A percentile compares a stretch with the other conserved stretches of the same genome.
Conservation (phyloP, 2,888 invertebrate genomes). For the Ommatoiulus sabulosus region DNA sequence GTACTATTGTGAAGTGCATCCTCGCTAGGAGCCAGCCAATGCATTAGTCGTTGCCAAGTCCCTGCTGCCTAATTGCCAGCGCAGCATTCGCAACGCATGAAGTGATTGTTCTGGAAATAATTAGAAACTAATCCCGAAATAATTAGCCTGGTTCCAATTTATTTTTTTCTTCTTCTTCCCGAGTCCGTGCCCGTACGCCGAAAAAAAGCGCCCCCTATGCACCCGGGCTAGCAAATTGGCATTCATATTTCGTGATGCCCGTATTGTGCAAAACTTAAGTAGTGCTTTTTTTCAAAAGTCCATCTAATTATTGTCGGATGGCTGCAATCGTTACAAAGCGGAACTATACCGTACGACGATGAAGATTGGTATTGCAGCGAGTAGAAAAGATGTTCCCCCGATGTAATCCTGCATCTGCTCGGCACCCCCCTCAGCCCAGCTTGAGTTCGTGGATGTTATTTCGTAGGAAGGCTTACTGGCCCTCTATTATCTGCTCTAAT, state of each 20-base stretch:
- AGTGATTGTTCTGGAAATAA: constrained; percentile 24
- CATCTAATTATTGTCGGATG: constrained; percentile 36
- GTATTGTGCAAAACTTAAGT: constrained; percentile 10
- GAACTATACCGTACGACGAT: neutral
- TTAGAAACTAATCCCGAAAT: constrained; percentile 43
- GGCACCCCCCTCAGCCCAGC: neutral
- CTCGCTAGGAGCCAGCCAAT: neutral
- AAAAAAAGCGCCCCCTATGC: neutral
- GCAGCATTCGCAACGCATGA: constrained; percentile 31
- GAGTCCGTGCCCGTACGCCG: neutral
- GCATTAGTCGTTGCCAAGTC: neutral
- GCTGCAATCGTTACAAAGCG: constrained; percentile 31
- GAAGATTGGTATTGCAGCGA: neutral
- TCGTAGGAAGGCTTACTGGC: constrained; percentile 12
- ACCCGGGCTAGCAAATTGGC: neutral
- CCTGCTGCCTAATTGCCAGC: constrained; percentile 27
- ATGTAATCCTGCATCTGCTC: constrained; percentile 5
- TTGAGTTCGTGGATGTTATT: constrained; percentile 10
- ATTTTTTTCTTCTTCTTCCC: neutral
- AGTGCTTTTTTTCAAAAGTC: neutral
- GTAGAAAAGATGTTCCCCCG: neutral
- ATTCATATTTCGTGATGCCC: neutral
- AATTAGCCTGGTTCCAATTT: constrained; percentile 43
- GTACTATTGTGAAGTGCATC: neutral
- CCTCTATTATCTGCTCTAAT: constrained; percentile 49